Conservation (phyloP, 2,113 vertebrate species). For the Perccottus glenii region DNA sequence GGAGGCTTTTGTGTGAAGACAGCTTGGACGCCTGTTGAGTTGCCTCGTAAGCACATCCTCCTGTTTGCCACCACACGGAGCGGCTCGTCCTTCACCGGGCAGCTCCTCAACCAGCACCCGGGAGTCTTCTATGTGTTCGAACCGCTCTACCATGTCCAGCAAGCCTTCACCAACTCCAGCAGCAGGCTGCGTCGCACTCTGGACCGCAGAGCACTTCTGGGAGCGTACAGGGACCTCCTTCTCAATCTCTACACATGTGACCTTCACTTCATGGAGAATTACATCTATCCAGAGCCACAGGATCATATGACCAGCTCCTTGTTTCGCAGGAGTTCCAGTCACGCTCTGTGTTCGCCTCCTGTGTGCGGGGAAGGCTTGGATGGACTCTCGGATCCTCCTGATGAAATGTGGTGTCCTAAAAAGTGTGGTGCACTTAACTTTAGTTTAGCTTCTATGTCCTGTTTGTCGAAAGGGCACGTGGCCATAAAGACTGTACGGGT, state of each 20-base stretch:
- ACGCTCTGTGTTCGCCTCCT: slow-evolving; percentile 80
- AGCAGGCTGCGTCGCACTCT: slow-evolving; percentile 61
- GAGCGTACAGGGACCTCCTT: slow-evolving; percentile 81
- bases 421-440: slow-evolving; percentile 79
- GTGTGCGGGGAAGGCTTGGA: slow-evolving; percentile 65
- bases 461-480: slow-evolving; percentile 67
- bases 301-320: slow-evolving; percentile 77
- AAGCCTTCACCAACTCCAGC: slow-evolving; percentile 79
- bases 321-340: slow-evolving; percentile 81
- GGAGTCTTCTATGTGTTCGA: slow-evolving; percentile 82
- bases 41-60: slow-evolving; percentile 76
- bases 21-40: slow-evolving; percentile 38
- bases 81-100: slow-evolving; percentile 84
- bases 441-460: slow-evolving; percentile 75
- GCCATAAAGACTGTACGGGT: slow-evolving; percentile 83
- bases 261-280: slow-evolving; percentile 81
- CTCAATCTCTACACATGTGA: slow-evolving; percentile 82
- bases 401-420: slow-evolving; percentile 78
- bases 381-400: slow-evolving; percentile 15
- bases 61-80: slow-evolving; percentile 83
- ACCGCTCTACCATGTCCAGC: slow-evolving; percentile 83
- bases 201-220: slow-evolving; percentile 77
- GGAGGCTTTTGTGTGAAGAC: slow-evolving; percentile 75
- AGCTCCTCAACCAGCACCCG: slow-evolving; percentile 84
- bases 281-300: slow-evolving; percentile 78